Base-by-base conservation (phyloP, 2,113 vertebrate species). In the Leucosticte australis region DNA sequence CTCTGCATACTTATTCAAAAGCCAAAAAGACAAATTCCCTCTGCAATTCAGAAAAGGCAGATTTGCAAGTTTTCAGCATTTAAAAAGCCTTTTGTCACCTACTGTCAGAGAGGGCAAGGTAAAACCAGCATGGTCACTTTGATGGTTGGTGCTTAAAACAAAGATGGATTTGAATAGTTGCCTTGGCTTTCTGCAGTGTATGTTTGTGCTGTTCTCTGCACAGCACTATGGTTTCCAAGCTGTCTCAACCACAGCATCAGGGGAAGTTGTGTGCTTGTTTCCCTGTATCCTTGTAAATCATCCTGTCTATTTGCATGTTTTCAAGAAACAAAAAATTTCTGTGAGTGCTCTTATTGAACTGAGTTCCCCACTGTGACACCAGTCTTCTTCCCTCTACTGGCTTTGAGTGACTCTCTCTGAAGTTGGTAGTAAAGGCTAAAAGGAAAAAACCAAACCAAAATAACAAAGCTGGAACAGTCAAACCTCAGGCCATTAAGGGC, bases 261-360 rank as follows among this genome's bases (percentile, higher is more conserved):
- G 64, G 94, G 83, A 92, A 92, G 50, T 44, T 28, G 62, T 70
- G 74, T 44, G 13, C 64, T 94, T 87, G 33, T 89, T 95, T 93
- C 71, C 20, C 82, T 97, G 83, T 93, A 90, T 96, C 90, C 70
- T 88, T 97, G 92, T 93, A 97, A 97, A 87, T 96, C 91, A 86
- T 74, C 94, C 62, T 92, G 77, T 70, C 93, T 83, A 55, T 97
- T 93, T 96, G 77, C 79, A 81, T 74, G 88, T 56, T 95, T 97
- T 95, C 83, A 93, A 53, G 86, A 96, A 97, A 96, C 88, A 93
- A 95, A 96, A 71, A 92, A 94, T 87, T 89, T 94, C 75, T 84
- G 46, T 50, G 65, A 95, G 47, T 78, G 81, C 42, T 94, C 93
- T 92, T 87, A 83, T 87, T 93, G 73, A 91, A 87, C 59, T 24